Conservation (phyloP, 2,113 vertebrate genomes). For the Labeo rohita region DNA sequence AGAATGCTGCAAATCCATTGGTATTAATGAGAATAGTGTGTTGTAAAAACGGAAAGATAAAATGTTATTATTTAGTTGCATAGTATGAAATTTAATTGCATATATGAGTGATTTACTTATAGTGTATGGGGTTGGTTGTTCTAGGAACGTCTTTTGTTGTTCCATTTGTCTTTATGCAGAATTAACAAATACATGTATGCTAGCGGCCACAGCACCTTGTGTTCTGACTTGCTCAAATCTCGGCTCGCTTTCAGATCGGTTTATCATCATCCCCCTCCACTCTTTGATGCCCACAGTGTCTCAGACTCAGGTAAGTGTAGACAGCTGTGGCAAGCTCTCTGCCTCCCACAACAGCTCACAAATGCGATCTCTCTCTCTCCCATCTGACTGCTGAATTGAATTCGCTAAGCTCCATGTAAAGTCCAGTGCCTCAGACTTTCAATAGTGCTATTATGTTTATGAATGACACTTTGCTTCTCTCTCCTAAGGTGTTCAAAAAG, state of each 20-base stretch:
- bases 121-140: neutral
- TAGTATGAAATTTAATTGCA: no score
- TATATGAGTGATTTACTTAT: no score
- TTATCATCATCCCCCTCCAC: conserved; percentile 96
- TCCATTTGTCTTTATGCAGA: neutral
- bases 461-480: neutral
- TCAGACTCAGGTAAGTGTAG: conserved; percentile 89
- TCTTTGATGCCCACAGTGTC: conserved; percentile 97
- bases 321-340: conserved; percentile 31
- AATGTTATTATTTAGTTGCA: no score
- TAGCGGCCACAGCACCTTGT: neutral
- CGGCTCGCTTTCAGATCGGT: conserved; percentile 84
- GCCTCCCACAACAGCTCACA: neutral
- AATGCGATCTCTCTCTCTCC: neutral
- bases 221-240: neutral
- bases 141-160: neutral
- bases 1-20: neutral
- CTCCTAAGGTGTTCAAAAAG: conserved; percentile 91
- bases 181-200: neutral
- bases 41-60: neutral
- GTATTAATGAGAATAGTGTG: neutral
- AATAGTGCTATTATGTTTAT: neutral
- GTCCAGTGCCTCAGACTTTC: neutral
- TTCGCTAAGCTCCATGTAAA: neutral
- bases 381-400: conserved; percentile 25